Base-by-base conservation (phyloP, 2,113 vertebrate species). In the Zingel zingel region DNA sequence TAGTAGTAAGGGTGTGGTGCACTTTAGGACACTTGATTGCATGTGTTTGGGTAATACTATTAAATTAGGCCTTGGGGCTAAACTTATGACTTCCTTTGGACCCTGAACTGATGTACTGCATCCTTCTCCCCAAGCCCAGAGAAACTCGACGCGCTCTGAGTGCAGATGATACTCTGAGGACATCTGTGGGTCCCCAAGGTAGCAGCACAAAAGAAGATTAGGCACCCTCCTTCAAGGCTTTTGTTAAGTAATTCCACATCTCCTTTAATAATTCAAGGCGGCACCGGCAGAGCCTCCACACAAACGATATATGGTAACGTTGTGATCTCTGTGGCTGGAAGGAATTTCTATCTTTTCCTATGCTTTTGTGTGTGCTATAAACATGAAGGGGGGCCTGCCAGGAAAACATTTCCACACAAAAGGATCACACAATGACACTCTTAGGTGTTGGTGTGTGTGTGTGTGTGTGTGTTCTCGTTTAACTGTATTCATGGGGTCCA, bases 221-320 rank as follows among this genome's bases (percentile, higher is more conserved):
- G 90, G 82, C 87, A 61, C 86, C 88, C 89, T 81, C 82, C 91
- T 89, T 81, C 85, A 79, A 91, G 87, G 91, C 83, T 90, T 91
- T 93, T 93, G 81, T 91, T 86, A 91, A 94, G 89, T 91, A 88
- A 93, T 92, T 89, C 88, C 84, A 88, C 85, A 85, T 92, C 85
- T 82, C 76, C 82, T 91, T 94, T 86, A 94, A 93, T 94, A 94
- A 94, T 94, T 93, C 88, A 94, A 77, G 63, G 77, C 62, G 0
- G 82, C 90, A 84, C 76, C 43, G 83, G 77, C 79, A 65, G 63
- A 84, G 73, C 56, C 70, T 83, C 71, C 71, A 54, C 82, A 83
- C 84, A 82, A 89, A 85, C 69, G 13, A 77, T 89, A 62, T 86
- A 86, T 70, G 74, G 86, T 66, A 77, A 78, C 57, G 45, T 73